These are phyloP conservation scores for Drosophila persimilis DNA, from an alignment of 1,140 invertebrate genomes.

Conservation along the genomic window DNA sequence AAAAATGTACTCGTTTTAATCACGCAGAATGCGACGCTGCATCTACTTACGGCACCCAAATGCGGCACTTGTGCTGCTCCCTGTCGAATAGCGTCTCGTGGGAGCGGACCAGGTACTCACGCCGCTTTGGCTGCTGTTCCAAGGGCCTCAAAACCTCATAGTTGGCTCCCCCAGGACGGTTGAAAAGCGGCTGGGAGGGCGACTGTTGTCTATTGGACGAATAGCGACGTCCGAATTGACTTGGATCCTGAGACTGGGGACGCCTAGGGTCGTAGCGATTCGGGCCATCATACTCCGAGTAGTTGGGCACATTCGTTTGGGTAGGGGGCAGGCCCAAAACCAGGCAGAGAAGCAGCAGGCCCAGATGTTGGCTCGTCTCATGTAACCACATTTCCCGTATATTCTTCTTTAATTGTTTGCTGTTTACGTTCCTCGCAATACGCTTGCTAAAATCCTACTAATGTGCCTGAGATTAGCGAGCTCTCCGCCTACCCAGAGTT, in stretches of 20 bases:
- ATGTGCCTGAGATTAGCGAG: slow-evolving; percentile 26
- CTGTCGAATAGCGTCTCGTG: slow-evolving; percentile 39
- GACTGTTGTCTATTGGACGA: slow-evolving; percentile 33
- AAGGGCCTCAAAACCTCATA: slow-evolving; percentile 11
- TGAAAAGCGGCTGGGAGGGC: slow-evolving; percentile 13
- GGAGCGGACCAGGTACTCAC: slow-evolving; percentile 49
- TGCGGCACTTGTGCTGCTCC: slow-evolving; percentile 59
- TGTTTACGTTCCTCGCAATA: slow-evolving; percentile 35
- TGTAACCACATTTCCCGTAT: slow-evolving; percentile 20
- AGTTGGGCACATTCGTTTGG: slow-evolving; percentile 12
- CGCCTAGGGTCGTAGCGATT: slow-evolving; percentile 29
- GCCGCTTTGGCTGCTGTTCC: slow-evolving; percentile 22
- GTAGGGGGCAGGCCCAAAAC: slow-evolving; percentile 13
- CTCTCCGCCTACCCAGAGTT: neutral
- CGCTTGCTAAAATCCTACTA: slow-evolving; percentile 59
- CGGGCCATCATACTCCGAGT: slow-evolving; percentile 48
- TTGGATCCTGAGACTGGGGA: slow-evolving; percentile 6
- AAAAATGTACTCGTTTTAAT: no score
- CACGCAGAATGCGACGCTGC: neutral
- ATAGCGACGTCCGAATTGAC: slow-evolving; percentile 9
- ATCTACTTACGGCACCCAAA: slow-evolving; percentile 75
- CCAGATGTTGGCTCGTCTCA: slow-evolving; percentile 13
- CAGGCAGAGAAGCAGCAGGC: slow-evolving; percentile 16
- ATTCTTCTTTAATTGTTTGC: neutral
- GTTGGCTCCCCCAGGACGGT: slow-evolving; percentile 22